A percentile compares a stretch with the other conserved stretches of the same genome.
phyloP scores from a whole-genome alignment of 2,797 vertebrate species.

The Hypotaenidia okinawae region DNA sequence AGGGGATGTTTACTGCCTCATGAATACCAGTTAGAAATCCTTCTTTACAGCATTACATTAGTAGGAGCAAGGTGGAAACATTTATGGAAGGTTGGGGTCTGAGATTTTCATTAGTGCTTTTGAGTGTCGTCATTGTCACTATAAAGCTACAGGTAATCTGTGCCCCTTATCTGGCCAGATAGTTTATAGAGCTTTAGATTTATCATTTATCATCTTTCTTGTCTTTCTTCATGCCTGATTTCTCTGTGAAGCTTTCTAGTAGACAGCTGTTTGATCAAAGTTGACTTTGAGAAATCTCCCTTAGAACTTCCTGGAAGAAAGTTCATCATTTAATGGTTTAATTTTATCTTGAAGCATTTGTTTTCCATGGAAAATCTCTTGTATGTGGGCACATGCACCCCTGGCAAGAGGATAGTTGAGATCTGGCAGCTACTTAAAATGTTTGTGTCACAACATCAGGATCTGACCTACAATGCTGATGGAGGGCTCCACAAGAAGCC shows the following conservation, averaged over 20 bases:
- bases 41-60: neutral
- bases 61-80: neutral
- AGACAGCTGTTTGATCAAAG: neutral
- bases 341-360: conserved; percentile 7
- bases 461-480: neutral
- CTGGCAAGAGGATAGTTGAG: neutral
- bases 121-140: neutral
- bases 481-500: neutral
- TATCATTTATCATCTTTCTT: neutral
- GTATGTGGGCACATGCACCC: neutral
- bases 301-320: neutral
- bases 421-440: neutral
- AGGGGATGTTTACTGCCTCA: neutral
- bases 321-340: neutral
- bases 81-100: neutral
- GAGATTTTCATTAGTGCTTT: neutral
- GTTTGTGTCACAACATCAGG: neutral
- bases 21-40: neutral
- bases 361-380: neutral
- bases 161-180: neutral
- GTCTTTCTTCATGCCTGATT: neutral
- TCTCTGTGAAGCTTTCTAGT: neutral
- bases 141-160: neutral
- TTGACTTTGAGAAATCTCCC: neutral
- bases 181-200: neutral